phyloP scores from a whole-genome alignment of 2,888 invertebrate genomes.

The Anarsia innoxiella region DNA sequence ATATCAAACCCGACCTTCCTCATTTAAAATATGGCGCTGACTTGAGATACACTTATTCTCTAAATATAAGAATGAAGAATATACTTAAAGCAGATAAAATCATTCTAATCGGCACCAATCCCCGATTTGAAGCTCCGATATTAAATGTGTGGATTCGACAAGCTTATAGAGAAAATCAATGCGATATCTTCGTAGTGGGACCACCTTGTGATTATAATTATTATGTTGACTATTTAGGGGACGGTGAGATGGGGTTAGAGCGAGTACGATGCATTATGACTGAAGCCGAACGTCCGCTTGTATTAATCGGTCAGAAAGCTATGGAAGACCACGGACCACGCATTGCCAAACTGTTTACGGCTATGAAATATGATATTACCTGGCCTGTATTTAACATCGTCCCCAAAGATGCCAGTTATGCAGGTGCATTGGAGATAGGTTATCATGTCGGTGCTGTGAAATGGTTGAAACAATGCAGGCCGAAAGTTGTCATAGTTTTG shows the following conservation, averaged over 20 bases:
- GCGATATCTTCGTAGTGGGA: slow-evolving; percentile 89
- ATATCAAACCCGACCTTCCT: slow-evolving; percentile 28
- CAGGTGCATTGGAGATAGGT: slow-evolving; percentile 97
- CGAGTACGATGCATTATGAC: slow-evolving; percentile 17
- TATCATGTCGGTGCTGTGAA: slow-evolving; percentile 83
- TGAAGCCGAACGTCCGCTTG: slow-evolving; percentile 44
- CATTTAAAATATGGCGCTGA: slow-evolving; percentile 31
- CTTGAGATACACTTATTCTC: slow-evolving; percentile 49
- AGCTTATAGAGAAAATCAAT: slow-evolving; percentile 91
- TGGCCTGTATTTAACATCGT: slow-evolving; percentile 87
- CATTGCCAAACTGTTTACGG: neutral
- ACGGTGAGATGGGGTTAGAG: slow-evolving; percentile 6
- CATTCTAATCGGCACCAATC: slow-evolving; percentile 96
- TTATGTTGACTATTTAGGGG: slow-evolving; percentile 43
- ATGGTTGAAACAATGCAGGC: slow-evolving; percentile 74
- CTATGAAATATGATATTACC: neutral
- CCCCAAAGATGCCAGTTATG: slow-evolving; percentile 93
- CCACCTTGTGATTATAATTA: slow-evolving; percentile 93
- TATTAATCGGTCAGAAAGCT: slow-evolving; percentile 45
- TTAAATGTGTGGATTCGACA: slow-evolving; percentile 96
- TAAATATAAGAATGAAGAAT: slow-evolving; percentile 83
- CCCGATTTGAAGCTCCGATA: slow-evolving; percentile 96
- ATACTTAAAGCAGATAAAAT: slow-evolving; percentile 84
- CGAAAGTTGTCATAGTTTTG: slow-evolving; percentile 88
- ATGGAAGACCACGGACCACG: slow-evolving; percentile 27